A percentile compares a stretch with the other conserved stretches of the same genome.
These are phyloP conservation scores for Oreonectes daqikongensis DNA, from an alignment of 2,797 vertebrate genomes.

Conservation along the genomic window DNA sequence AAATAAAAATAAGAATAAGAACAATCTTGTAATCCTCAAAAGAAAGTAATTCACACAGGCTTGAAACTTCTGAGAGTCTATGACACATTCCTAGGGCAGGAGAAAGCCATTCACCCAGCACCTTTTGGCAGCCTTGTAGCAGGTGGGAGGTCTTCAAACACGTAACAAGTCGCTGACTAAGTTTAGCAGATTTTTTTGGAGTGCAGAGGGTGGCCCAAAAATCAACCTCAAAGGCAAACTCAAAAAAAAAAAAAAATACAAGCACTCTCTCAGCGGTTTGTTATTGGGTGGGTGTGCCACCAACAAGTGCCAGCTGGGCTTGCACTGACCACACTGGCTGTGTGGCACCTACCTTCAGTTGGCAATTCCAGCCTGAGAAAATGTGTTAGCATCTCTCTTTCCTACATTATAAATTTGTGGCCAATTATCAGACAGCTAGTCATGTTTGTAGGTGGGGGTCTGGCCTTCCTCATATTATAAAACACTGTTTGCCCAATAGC, in stretches of 20 bases:
- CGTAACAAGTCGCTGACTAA: conserved; percentile 20
- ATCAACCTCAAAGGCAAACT: conserved; percentile 26
- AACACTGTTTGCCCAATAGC: conserved; percentile 44
- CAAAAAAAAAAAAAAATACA: conserved; percentile 29
- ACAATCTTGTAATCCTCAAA: too few species aligned
- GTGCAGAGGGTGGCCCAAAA: background rate
- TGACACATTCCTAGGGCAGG: conserved; percentile 58
- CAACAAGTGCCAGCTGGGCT: background rate
- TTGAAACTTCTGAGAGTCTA: conserved; percentile 45
- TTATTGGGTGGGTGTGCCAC: background rate
- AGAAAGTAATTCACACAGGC: too few species aligned
- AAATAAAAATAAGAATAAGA: too few species aligned
- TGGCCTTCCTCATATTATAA: background rate
- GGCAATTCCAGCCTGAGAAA: conserved; percentile 2
- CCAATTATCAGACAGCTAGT: background rate
- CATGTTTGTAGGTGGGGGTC: background rate
- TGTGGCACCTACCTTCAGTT: conserved; percentile 3
- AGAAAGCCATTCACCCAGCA: conserved; percentile 57
- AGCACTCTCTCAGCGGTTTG: background rate
- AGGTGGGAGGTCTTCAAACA: conserved; percentile 60
- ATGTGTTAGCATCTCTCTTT: background rate
- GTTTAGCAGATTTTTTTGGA: conserved; percentile 40
- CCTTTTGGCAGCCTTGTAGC: conserved; percentile 65
- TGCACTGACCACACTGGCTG: background rate
- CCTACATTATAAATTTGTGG: background rate